Percentiles rank a stretch among this genome's conserved stretches.
phyloP scores from a whole-genome alignment of 1,140 invertebrate genomes.

The Linepithema humile region DNA sequence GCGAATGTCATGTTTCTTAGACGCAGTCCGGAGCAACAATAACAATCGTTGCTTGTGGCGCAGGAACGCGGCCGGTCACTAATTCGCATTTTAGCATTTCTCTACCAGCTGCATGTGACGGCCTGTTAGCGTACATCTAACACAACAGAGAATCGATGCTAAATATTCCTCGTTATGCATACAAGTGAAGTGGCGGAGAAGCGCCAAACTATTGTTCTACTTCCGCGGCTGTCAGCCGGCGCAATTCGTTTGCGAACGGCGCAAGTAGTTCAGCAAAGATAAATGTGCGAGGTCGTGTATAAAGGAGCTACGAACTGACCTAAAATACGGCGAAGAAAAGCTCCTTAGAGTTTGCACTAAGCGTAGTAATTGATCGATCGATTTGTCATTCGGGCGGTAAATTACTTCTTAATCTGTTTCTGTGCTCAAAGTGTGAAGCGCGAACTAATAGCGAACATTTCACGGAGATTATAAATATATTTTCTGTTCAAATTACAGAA shows the following conservation, averaged over 20 bases:
- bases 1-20: conserved; percentile 35
- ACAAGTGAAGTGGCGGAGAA: conserved; percentile 25
- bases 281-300: conserved; percentile 57
- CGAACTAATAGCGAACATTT: neutral
- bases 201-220: conserved; percentile 60
- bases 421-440: neutral
- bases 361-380: conserved; percentile 41
- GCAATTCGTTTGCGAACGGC: conserved; percentile 63
- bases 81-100: conserved; percentile 59
- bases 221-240: conserved; percentile 18
- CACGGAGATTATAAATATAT: neutral
- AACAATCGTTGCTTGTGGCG: conserved; percentile 5
- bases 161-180: conserved; percentile 39
- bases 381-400: conserved; percentile 27
- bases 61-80: neutral
- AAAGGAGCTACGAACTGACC: conserved; percentile 56
- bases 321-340: conserved; percentile 35
- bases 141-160: conserved; percentile 51
- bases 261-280: conserved; percentile 60
- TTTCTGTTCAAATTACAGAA: neutral
- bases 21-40: conserved; percentile 18
- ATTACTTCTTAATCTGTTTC: conserved; percentile 31
- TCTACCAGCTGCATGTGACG: conserved; percentile 30
- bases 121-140: conserved; percentile 54
- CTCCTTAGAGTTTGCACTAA: conserved; percentile 21